Percentiles rank a stretch among this genome's conserved stretches.
These are phyloP conservation scores for Sisor rabdophorus DNA, from an alignment of 2,113 vertebrate species.

Conservation along the genomic window DNA sequence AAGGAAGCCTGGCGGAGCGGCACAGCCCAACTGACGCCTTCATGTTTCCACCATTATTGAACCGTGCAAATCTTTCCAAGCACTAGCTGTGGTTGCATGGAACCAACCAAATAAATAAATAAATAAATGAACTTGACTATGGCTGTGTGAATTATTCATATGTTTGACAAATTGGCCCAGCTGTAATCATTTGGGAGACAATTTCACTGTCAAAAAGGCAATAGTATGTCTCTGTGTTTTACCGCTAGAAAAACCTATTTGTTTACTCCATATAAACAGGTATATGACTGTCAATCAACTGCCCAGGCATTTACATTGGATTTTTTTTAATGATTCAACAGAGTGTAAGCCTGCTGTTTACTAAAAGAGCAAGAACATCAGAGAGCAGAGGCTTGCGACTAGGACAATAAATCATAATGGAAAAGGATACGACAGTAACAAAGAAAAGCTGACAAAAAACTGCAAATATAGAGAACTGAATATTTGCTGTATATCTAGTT, in stretches of 20 bases:
- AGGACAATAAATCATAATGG: not conserved
- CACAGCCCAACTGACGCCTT: slow-evolving; percentile 22
- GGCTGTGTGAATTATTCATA: slow-evolving; percentile 63
- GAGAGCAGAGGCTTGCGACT: not conserved
- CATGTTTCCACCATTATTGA: slow-evolving; percentile 45
- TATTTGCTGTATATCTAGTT: too few relatives aligned
- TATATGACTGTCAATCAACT: slow-evolving; percentile 40
- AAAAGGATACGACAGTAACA: not conserved
- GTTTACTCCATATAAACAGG: slow-evolving; percentile 6
- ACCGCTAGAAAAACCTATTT: slow-evolving; percentile 43
- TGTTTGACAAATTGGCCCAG: slow-evolving; percentile 63
- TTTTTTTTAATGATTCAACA: slow-evolving; percentile 10
- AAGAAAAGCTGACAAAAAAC: not conserved
- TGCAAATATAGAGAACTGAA: too few relatives aligned
- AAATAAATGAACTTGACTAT: slow-evolving; percentile 32
- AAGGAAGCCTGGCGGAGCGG: not conserved
- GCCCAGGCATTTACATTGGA: slow-evolving; percentile 20
- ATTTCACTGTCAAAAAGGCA: slow-evolving; percentile 48
- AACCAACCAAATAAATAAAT: slow-evolving; percentile 13
- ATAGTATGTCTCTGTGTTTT: slow-evolving; percentile 46
- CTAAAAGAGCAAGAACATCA: not conserved
- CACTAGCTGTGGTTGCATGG: slow-evolving; percentile 43
- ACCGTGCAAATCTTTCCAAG: slow-evolving; percentile 38
- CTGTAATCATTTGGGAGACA: slow-evolving; percentile 56
- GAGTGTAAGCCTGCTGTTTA: not conserved